A percentile compares a stretch with the other conserved stretches of the same genome.
Evolutionary conservation across 2,888 invertebrate genomes (phyloP).

Genomic region (Pandemis cinnamomeana): DNA sequence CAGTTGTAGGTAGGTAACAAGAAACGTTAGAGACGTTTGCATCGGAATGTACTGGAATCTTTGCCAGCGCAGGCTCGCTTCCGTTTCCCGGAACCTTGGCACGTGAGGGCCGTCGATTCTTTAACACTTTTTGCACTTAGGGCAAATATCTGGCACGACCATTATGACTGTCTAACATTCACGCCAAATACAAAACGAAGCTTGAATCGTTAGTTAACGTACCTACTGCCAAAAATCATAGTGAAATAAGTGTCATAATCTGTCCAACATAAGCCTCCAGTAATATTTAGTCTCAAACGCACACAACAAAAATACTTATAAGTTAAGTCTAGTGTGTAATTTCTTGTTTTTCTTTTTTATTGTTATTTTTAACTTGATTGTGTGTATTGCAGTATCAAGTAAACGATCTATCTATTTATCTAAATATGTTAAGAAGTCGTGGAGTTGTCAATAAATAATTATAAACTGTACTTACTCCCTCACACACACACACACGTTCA

Average conservation of each 20-base stretch:
- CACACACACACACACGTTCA: too few species aligned
- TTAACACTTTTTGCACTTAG: constrained; percentile 15
- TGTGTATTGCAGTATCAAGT: too few species aligned
- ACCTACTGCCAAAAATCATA: too few species aligned
- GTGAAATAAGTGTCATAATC: constrained; percentile 26
- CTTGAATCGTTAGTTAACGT: not conserved
- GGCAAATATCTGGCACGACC: constrained; percentile 11
- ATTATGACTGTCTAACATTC: constrained; percentile 20
- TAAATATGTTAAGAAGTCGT: not conserved
- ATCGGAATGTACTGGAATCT: constrained; percentile 36
- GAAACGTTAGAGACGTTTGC: constrained; percentile 10
- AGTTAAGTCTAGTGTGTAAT: too few species aligned
- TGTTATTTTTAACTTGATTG: too few species aligned
- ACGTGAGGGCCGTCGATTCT: constrained; percentile 19
- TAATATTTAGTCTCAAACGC: not conserved
- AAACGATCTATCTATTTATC: too few species aligned
- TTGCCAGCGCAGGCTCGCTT: constrained; percentile 33
- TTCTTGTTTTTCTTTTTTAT: too few species aligned
- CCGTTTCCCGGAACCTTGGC: constrained; percentile 39
- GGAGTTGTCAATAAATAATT: not conserved
- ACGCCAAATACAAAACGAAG: constrained; percentile 18
- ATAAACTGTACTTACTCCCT: not conserved
- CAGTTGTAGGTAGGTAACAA: not conserved
- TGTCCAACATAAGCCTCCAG: constrained; percentile 12
- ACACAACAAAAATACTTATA: too few species aligned